Base-by-base conservation (phyloP, 2,113 vertebrate genomes). In the Lipophrys pholis region DNA sequence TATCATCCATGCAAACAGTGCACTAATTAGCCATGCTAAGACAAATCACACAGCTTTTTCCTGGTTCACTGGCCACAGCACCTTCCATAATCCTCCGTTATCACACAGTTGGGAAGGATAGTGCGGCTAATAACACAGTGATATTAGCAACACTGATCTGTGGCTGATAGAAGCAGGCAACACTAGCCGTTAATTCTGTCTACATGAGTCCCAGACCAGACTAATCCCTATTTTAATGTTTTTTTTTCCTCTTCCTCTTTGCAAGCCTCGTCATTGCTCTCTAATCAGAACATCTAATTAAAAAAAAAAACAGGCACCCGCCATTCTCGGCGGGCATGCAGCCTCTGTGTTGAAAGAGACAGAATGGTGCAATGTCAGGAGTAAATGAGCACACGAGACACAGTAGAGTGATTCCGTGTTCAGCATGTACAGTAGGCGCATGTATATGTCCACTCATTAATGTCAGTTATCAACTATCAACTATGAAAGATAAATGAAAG, bases 221-320 rank as follows among this genome's bases (percentile, higher is more conserved):
- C 80, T 91, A 92, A 92, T 93, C 90, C 81, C 51, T 65, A 60
- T 76, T 91, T 88, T 80, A 88, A 87, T 80, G 78, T 60, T 56
- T 69, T 69, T 39, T n/a, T 38, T 56, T 62, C 21, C 11, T 38
- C 8, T n/a, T 7, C 67, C 69, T 73, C 45, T 66, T 74, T 6
- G 9, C 59, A 6, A 59, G 45, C 35, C 17, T 60, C 15, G 54
- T 79, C 83, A 76, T 61, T 73, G 66, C 71, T 87, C 58, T 77
- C 73, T 84, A 82, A 90, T 90, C 84, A 80, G 46, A 62, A 10
- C 54, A 88, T 90, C 88, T 90, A 84, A 91, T 92, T 88, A 87
- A 30, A 30, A 30, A 86, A 91, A 45, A 39, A 86, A 73, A 63
- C n/a, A 83, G 12, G 38, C 21, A 30, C 21, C 21, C 21, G 21